Base-by-base conservation (phyloP, 92 coral and sea anemone genomes). In the Epizoanthus scotinus region DNA sequence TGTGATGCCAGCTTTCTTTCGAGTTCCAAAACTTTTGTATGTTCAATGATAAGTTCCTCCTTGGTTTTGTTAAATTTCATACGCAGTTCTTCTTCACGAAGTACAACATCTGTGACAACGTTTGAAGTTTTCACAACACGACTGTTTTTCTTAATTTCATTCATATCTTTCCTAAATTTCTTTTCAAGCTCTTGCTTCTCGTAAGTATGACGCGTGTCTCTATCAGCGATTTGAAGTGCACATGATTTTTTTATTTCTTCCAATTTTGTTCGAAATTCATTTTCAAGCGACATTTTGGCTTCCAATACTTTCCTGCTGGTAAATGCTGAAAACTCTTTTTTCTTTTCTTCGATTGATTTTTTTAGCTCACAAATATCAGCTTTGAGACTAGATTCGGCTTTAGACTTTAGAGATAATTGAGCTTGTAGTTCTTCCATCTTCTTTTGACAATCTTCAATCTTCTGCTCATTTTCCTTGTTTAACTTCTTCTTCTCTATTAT, bases 1-100 rank as follows among this genome's bases (percentile, higher is more conserved):
- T 57, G 79, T 73, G 66, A 73, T 9, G 31, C 28, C 36, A 73
- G 54, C 24, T 73, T 55, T 38, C 66, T 73, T 29, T 68, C 56
- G 42, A 68, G 73, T 24, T 68, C 73, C 3, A n/a, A 40, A 68
- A 14, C 54, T 21, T 38, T 2, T 68, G 18, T 38, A n/a, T 68
- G 53, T 44, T 68, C 53, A 38, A n/a, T n/a, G 56, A 6, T 18
- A n/a, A 68, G 8, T 26, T 68, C 55, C 47, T 68, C 54, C 47
- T 68, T 56, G 1, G 53, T 44, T 20, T 36, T 68, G 34, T 6
- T 44, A 1, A 68, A 8, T 1, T 40, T 20, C 0, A 15, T 18
- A 38, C 26, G 54, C 21, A 38, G 73, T 22, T 68, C 18, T 42
- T 68, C 56, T 22, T 68, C 56, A 5, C 55, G 44, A 6, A 19